Evolutionary conservation across 2,113 vertebrate genomes (phyloP).

Genomic region (Osmerus mordax): DNA sequence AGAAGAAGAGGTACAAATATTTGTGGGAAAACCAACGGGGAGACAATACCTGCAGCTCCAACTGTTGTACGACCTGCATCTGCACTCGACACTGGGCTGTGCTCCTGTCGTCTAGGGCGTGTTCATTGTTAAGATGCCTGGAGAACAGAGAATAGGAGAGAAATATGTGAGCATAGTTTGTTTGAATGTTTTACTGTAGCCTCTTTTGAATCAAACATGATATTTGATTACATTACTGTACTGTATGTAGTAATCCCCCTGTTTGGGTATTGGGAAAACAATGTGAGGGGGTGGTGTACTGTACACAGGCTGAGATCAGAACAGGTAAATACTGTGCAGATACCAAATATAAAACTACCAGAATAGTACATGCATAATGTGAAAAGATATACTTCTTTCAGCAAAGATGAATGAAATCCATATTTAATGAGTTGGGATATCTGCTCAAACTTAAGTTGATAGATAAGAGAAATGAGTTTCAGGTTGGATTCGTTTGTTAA

Average conservation of each 20-base stretch:
- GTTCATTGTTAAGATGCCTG: slow-evolving; percentile 99
- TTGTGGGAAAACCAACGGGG: slow-evolving; percentile 48
- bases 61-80: slow-evolving; percentile 99
- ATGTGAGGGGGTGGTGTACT: slow-evolving; percentile 14
- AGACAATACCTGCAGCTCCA: slow-evolving; percentile 96
- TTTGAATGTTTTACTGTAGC: slow-evolving; percentile 32
- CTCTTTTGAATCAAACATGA: slow-evolving; percentile 22
- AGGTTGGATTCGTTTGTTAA: slow-evolving; percentile 45
- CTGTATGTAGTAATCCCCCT: slow-evolving; percentile 21
- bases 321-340: slow-evolving; percentile 19
- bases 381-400: slow-evolving; percentile 36
- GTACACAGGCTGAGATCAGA: slow-evolving; percentile 25
- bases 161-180: slow-evolving; percentile 20
- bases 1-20: slow-evolving; percentile 54
- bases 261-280: slow-evolving; percentile 7
- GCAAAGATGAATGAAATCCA: slow-evolving; percentile 40
- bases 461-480: slow-evolving; percentile 53
- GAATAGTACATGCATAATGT: slow-evolving; percentile 23
- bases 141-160: slow-evolving; percentile 60
- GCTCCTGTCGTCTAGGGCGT: slow-evolving; percentile 99
- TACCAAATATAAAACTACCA: slow-evolving; percentile 27
- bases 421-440: slow-evolving; percentile 51
- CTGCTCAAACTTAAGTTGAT: slow-evolving; percentile 46
- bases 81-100: slow-evolving; percentile 99
- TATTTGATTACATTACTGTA: slow-evolving; percentile 32